A percentile compares a stretch with the other conserved stretches of the same genome.
phyloP scores from a whole-genome alignment of 1,140 invertebrate genomes.

The Alviniconcha marisindica region DNA sequence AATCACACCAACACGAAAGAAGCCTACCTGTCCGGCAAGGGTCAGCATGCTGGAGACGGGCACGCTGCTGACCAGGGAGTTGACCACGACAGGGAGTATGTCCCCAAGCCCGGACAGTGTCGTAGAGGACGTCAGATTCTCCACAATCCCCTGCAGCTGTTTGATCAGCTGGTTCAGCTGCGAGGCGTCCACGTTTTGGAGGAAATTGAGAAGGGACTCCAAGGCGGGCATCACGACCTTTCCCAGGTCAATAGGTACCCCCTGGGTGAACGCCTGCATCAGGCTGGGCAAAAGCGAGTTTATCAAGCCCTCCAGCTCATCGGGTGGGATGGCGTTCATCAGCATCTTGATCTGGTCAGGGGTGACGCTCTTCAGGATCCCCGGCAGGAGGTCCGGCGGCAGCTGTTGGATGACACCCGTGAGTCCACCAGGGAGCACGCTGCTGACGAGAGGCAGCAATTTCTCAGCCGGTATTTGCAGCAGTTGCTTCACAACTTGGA shows the following conservation, averaged over 20 bases:
- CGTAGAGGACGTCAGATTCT: neutral
- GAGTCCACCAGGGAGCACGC: neutral
- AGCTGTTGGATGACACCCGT: neutral
- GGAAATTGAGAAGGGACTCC: neutral
- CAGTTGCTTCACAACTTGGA: neutral
- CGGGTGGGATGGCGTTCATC: neutral
- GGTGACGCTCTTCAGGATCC: neutral
- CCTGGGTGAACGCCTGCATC: neutral
- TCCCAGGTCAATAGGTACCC: neutral
- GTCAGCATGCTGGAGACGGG: slow-evolving; percentile 10
- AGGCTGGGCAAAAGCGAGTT: neutral
- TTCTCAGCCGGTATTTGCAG: neutral
- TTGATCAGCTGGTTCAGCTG: neutral
- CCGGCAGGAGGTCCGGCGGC: neutral
- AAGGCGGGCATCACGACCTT: neutral
- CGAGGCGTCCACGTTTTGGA: neutral
- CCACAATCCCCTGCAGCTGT: neutral
- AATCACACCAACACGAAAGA: neutral
- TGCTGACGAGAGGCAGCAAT: neutral
- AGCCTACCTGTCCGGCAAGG: slow-evolving; percentile 15
- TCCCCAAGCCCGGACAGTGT: neutral
- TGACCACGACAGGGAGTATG: neutral
- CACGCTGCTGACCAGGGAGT: neutral
- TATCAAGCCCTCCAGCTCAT: neutral
- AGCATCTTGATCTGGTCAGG: neutral